A percentile compares a stretch with the other conserved stretches of the same genome.
phyloP scores from a whole-genome alignment of 2,797 vertebrate species.

The Pseudochirops cupreus region DNA sequence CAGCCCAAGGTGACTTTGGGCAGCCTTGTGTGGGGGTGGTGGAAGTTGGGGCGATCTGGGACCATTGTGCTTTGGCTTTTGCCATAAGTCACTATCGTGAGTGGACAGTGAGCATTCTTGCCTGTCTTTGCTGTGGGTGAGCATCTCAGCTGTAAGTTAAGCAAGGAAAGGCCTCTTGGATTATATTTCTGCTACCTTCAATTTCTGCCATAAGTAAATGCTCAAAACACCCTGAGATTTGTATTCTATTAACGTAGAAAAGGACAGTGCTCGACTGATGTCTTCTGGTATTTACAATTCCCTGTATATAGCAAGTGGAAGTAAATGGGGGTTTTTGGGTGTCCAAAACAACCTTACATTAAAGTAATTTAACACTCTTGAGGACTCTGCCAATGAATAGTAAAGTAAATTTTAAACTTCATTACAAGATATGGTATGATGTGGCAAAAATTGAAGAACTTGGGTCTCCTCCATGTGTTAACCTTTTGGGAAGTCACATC shows the following conservation, averaged over 20 bases:
- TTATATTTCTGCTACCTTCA: conserved; percentile 44
- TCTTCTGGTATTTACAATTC: conserved; percentile 42
- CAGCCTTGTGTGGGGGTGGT: neutral
- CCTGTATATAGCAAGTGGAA: conserved; percentile 42
- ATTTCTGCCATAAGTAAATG: conserved; percentile 25
- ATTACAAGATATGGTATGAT: neutral
- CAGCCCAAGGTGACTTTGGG: neutral
- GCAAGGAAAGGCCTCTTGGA: conserved; percentile 32
- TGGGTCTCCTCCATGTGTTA: neutral
- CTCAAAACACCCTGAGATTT: conserved; percentile 45
- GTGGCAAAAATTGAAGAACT: neutral
- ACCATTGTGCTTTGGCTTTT: conserved; percentile 9
- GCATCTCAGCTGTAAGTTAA: conserved; percentile 28
- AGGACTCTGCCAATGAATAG: conserved; percentile 16
- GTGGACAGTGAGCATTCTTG: conserved; percentile 9
- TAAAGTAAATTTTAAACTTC: conserved; percentile 14
- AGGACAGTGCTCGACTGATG: conserved; percentile 14
- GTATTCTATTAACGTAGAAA: conserved; percentile 12
- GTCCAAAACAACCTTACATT: conserved; percentile 29
- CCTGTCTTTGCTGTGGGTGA: conserved; percentile 12
- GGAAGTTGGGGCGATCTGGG: neutral
- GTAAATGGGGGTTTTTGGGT: neutral
- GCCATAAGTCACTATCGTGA: neutral
- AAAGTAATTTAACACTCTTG: conserved; percentile 44
- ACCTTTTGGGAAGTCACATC: neutral